These are phyloP conservation scores for Gerris buenoi DNA, from an alignment of 1,140 invertebrate genomes.

Conservation along the genomic window DNA sequence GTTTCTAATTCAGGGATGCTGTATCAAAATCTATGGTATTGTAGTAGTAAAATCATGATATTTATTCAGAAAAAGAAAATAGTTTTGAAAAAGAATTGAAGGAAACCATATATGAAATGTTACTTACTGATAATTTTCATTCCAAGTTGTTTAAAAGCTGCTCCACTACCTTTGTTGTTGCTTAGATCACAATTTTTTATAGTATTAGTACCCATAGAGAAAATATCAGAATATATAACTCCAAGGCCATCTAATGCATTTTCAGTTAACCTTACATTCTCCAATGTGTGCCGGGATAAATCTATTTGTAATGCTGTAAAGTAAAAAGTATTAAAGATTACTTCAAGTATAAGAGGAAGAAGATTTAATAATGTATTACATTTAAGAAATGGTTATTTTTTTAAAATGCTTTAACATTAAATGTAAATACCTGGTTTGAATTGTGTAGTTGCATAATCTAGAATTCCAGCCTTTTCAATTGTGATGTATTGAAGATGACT, in stretches of 20 bases:
- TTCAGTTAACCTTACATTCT: constrained; percentile 60
- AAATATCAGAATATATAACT: constrained; percentile 76
- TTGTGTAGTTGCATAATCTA: constrained; percentile 78
- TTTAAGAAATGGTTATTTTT: too few species aligned
- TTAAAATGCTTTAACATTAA: too few species aligned
- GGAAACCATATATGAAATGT: too few species aligned
- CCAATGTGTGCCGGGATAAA: constrained; percentile 80
- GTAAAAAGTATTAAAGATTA: too few species aligned
- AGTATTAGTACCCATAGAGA: constrained; percentile 69
- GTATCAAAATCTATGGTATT: too few species aligned
- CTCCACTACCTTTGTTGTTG: constrained; percentile 71
- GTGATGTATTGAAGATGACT: constrained; percentile 75
- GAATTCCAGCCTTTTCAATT: constrained; percentile 79
- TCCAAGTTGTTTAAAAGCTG: constrained; percentile 75
- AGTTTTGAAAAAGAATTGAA: too few species aligned
- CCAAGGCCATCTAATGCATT: constrained; percentile 80
- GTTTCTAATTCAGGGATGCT: too few species aligned
- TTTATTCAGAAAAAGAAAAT: too few species aligned
- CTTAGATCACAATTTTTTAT: constrained; percentile 78
- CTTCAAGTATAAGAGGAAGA: constrained; percentile 12
- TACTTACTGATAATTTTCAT: constrained; percentile 55
- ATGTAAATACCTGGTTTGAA: constrained; percentile 82
- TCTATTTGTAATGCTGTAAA: constrained; percentile 78
- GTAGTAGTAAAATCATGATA: too few species aligned
- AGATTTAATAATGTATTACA: constrained; percentile 10